Base-by-base conservation (phyloP, 2,113 vertebrate genomes). In the Podilymbus podiceps region DNA sequence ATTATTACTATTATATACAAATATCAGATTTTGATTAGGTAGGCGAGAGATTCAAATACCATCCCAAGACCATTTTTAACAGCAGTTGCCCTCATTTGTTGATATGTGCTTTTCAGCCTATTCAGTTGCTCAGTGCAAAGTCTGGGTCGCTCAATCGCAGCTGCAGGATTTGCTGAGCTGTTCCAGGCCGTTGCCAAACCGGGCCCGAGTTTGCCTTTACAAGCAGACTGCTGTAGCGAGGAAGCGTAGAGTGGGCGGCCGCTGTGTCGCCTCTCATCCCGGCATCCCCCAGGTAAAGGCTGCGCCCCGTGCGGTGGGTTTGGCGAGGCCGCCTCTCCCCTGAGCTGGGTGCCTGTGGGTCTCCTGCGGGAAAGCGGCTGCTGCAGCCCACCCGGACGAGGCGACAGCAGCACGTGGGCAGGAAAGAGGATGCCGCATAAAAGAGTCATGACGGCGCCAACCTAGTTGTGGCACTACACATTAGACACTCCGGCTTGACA, bases 281-380 rank as follows among this genome's bases (percentile, higher is more conserved):
- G 27, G 35, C 47, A 31, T 18, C 18, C 42, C 40, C 7, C 0
- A 2, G 22, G 7, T 3, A 18, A 31, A 40, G 24, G 27, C 31
- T 82, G 8, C 91, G 73, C 30, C 22, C 53, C 0, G 0, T 14
- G 76, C 60, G 3, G 40, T 2, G n/a, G 9, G 42, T 23, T 77
- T 63, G 71, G 49, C 35, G 55, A 20, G 30, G 55, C 49, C 35
- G 20, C 10, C 46, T 21, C 28, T 76, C 21, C 47, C 38, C 28
- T 5, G 12, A 12, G 15, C 31, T 2, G 4, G 42, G 6, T 11
- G 14, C 38, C 23, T 27, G 17, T 15, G 1, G 1, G 20, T 38
- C 38, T 72, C 27, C 17, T 0, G 5, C 2, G 1, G 58, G 27
- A 1, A 0, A 2, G 31, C 5, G 2, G 38, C 13, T 80, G 60